Conservation (phyloP, 2,113 vertebrate species). For the Microtus pennsylvanicus region DNA sequence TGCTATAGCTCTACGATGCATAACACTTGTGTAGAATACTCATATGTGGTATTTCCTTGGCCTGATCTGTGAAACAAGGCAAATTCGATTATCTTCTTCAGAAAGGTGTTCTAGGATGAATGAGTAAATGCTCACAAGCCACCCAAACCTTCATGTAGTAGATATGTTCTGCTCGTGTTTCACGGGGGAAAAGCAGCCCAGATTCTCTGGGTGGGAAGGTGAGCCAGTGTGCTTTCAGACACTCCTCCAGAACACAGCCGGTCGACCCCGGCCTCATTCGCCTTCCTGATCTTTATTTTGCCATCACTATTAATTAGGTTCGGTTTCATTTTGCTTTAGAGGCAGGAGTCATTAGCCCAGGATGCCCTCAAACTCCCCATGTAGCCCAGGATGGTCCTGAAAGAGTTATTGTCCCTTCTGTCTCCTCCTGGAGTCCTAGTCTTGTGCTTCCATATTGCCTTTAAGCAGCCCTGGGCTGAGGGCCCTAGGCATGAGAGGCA, state of each 20-base stretch:
- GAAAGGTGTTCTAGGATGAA: neutral
- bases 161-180: neutral
- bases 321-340: neutral
- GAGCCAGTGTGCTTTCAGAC: neutral
- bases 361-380: neutral
- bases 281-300: neutral
- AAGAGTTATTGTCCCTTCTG: neutral
- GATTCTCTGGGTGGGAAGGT: slow-evolving; percentile 13
- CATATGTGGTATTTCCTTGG: neutral
- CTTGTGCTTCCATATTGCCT: neutral
- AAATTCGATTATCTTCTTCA: neutral
- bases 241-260: neutral
- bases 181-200: neutral
- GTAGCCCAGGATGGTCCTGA: neutral
- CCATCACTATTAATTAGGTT: neutral
- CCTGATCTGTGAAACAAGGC: neutral
- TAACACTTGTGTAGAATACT: neutral
- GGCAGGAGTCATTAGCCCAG: neutral
- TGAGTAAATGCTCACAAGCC: slow-evolving; percentile 11
- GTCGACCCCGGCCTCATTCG: neutral
- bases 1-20: neutral
- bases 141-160: neutral
- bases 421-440: neutral
- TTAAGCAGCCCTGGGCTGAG: too few relatives aligned
- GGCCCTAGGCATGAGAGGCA: too few relatives aligned